Percentiles rank a stretch among this genome's conserved stretches.
Conservation (phyloP, 2,797 vertebrate genomes). For the Pantherophis vulpinus region DNA sequence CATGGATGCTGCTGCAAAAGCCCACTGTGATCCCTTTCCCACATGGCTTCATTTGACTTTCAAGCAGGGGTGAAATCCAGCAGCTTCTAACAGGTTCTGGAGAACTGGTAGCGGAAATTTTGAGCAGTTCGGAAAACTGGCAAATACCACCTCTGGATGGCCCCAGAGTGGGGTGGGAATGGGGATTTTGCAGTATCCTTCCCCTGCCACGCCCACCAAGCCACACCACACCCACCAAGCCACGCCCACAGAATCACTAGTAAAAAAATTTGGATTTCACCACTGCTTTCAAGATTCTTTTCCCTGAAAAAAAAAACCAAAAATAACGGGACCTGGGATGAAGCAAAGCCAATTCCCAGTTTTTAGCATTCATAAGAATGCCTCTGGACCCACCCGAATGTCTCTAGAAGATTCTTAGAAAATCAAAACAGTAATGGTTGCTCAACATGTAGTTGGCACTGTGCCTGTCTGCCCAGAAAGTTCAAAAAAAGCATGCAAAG, state of each 20-base stretch:
- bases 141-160: no score
- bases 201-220: no score
- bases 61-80: not conserved
- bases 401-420: not conserved
- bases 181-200: no score
- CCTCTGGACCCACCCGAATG: not conserved
- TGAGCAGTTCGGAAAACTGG: no score
- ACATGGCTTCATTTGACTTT: not conserved
- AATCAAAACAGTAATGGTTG: not conserved
- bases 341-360: not conserved
- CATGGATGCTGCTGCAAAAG: not conserved
- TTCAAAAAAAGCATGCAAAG: not conserved
- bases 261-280: no score
- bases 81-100: no score
- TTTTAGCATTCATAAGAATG: not conserved
- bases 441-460: not conserved
- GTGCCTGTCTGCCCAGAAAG: not conserved
- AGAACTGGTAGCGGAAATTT: no score
- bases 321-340: not conserved
- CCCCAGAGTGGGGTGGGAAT: no score
- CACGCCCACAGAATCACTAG: no score
- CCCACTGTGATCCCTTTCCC: not conserved
- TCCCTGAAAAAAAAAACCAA: not conserved
- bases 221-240: no score
- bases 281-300: not conserved